These are phyloP conservation scores for Craterocephalus amniculus DNA, from an alignment of 2,797 vertebrate species.

Conservation along the genomic window DNA sequence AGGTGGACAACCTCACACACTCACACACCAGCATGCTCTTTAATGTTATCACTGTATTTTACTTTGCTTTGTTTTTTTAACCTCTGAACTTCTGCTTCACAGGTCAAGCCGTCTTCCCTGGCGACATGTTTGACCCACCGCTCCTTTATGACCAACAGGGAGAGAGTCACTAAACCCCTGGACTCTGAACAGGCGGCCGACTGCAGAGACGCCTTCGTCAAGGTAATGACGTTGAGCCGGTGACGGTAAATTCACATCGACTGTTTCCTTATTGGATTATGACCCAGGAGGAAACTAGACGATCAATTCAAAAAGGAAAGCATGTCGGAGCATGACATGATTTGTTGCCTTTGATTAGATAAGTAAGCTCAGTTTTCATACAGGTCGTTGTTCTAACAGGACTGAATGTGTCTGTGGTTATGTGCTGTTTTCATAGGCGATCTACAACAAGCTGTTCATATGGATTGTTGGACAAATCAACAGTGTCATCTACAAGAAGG, in stretches of 20 bases:
- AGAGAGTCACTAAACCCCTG: conserved; percentile 88
- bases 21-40: not conserved
- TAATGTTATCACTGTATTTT: not conserved
- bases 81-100: not conserved
- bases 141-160: conserved; percentile 87
- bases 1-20: conserved; percentile 75
- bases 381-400: not conserved
- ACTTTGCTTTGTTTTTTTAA: not conserved
- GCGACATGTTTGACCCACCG: conserved; percentile 86
- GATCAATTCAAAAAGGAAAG: not conserved
- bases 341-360: conserved; percentile 12
- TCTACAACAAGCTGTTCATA: conserved; percentile 92
- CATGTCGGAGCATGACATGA: not conserved
- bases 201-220: conserved; percentile 91
- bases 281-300: not conserved
- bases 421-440: conserved; percentile 79
- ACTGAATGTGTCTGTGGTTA: not conserved
- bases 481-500: conserved; percentile 81
- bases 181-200: conserved; percentile 86
- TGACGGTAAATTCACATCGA: not conserved
- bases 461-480: conserved; percentile 95
- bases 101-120: conserved; percentile 84
- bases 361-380: not conserved
- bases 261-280: conserved; percentile 37
- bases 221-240: conserved; percentile 79